Evolutionary conservation across 2,888 invertebrate genomes (phyloP), one percentile per base, ranked within the genome.

Genomic region (Argynnis bischoffii): DNA sequence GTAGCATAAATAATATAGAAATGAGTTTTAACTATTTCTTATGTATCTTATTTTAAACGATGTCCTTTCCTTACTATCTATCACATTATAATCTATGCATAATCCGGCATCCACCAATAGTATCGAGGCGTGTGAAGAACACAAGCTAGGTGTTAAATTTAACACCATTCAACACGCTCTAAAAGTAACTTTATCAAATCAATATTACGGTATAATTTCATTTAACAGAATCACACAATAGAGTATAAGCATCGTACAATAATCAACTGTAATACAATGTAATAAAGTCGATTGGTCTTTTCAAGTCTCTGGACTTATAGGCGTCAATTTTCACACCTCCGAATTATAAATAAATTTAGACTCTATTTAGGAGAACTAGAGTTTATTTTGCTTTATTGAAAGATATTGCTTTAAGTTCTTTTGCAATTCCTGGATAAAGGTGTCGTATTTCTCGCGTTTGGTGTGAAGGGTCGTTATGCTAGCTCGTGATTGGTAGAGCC

Each of bases 271-370:
- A 79, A 59, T 0, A 0, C 16, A 0, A 56, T 11, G 47, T 0
- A 0, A 48, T 80, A 86, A 72, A 78, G 83, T 77, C 66, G 67
- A 76, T 75, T 70, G 66, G 46, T n/a, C 55, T 61, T 56, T 31
- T 53, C 53, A 48, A 70, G 53, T 64, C 64, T 67, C 48, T 66
- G 54, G 66, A 72, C 70, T 77, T 81, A 86, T 79, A 90, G 89
- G 91, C 90, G 92, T 92, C 82, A 92, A 88, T 88, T 91, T 91
- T 92, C 92, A 92, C 92, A 92, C 92, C 91, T 91, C 63, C 56
- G 16, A 16, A 0, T 1, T 6, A 2, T 75, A 77, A 59, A 31
- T 3, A 0, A 84, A 71, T 76, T 55, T 76, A 16, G 67, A 74
- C 81, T 70, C 63, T 89, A 75, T 66, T 0, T 0, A 0, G 0